phyloP scores from a whole-genome alignment of 2,113 vertebrate species.

The Falco punctatus region DNA sequence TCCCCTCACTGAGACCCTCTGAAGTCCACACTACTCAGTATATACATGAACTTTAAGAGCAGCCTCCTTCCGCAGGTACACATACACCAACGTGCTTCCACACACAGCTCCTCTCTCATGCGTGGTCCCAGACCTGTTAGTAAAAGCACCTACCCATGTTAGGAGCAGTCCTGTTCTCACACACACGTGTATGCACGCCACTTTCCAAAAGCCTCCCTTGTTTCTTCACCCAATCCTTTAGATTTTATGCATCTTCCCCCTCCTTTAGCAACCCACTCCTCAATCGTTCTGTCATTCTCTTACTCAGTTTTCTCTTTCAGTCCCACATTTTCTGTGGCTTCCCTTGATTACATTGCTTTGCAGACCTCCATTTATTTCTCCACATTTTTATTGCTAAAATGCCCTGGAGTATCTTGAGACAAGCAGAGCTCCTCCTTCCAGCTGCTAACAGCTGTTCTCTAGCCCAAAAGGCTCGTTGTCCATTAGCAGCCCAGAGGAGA shows the following conservation, averaged over 20 bases:
- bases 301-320: background rate
- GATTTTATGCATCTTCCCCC: background rate
- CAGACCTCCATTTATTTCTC: background rate
- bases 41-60: background rate
- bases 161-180: background rate
- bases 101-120: too few species aligned
- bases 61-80: background rate
- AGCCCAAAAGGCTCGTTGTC: background rate
- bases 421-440: background rate
- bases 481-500: background rate
- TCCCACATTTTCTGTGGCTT: background rate
- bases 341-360: background rate
- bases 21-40: too few species aligned
- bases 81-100: accelerated
- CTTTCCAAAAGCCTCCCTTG: background rate
- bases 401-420: background rate
- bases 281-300: background rate
- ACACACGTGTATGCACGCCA: too few species aligned
- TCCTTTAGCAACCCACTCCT: background rate
- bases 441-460: background rate
- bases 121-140: background rate
- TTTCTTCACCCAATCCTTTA: background rate
- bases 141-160: background rate
- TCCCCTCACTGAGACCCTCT: background rate
- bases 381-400: background rate